These are phyloP conservation scores for Petromus typicus DNA, from an alignment of 2,113 vertebrate species.

Conservation along the genomic window DNA sequence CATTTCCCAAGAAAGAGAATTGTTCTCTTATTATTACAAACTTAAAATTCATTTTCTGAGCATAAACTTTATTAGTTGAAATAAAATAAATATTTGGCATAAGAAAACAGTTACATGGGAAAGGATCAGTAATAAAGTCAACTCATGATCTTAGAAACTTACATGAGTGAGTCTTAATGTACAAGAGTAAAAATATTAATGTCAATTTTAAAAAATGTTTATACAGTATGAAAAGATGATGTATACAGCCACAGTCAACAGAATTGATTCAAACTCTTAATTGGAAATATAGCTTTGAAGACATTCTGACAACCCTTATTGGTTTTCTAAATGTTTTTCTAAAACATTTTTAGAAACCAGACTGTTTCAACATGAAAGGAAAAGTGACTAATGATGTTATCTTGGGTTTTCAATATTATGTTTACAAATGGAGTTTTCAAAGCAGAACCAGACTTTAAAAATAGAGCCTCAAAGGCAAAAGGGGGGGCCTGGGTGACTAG, in stretches of 20 bases:
- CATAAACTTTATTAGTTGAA: not conserved
- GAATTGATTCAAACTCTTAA: not conserved
- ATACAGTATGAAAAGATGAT: not conserved
- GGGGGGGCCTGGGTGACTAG: not conserved
- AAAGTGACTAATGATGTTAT: not conserved
- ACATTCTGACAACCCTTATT: not conserved
- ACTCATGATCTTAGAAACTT: not conserved
- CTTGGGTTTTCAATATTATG: not conserved
- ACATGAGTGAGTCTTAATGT: not conserved
- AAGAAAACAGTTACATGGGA: not conserved
- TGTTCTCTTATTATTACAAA: not conserved
- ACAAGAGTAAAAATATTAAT: not conserved
- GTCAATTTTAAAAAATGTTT: not conserved
- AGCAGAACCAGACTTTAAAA: slow-evolving; percentile 27
- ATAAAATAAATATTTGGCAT: not conserved
- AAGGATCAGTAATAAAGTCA: not conserved
- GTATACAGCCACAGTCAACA: not conserved
- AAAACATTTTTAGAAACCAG: not conserved
- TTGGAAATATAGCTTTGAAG: not conserved
- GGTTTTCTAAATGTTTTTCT: not conserved
- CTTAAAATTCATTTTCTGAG: not conserved
- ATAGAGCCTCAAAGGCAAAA: not conserved
- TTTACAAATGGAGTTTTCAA: not conserved
- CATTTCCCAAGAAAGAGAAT: not conserved
- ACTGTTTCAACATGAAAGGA: not conserved